Evolutionary conservation across 2,797 vertebrate species (phyloP).

Genomic region (Chloroceryle amazona): DNA sequence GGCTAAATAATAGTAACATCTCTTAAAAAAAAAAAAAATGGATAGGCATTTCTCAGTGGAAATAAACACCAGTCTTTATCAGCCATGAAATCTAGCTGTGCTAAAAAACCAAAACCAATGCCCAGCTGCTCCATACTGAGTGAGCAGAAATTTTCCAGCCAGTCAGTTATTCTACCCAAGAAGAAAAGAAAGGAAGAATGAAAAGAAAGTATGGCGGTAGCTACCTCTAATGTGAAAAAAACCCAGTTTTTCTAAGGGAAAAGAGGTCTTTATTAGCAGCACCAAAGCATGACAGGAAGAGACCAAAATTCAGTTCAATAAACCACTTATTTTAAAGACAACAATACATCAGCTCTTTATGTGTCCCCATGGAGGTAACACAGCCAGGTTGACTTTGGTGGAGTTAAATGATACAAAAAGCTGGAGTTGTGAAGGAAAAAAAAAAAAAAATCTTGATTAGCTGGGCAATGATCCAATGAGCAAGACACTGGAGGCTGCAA

Average conservation of each 20-base stretch:
- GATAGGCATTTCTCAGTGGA: not conserved
- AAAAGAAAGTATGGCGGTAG: not conserved
- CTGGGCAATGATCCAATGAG: slow-evolving; percentile 52
- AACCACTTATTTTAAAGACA: slow-evolving; percentile 25
- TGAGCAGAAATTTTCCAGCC: not conserved
- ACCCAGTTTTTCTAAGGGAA: not conserved
- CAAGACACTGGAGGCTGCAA: not conserved
- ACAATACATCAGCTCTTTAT: not conserved
- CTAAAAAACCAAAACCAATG: not conserved
- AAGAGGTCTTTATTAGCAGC: slow-evolving; percentile 15
- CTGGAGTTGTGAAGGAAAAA: slow-evolving; percentile 21
- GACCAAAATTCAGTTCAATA: not conserved
- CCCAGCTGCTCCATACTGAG: not conserved
- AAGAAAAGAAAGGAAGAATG: not conserved
- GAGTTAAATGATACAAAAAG: slow-evolving; percentile 20
- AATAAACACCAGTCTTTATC: slow-evolving; percentile 7
- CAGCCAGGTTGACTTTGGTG: slow-evolving; percentile 36
- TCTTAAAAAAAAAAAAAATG: not conserved
- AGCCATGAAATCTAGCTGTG: not conserved
- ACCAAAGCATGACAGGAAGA: not conserved
- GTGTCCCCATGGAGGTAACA: not conserved
- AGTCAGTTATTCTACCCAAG: not conserved
- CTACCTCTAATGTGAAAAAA: not conserved
- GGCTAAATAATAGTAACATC: not conserved
- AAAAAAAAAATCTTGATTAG: slow-evolving; percentile 6